Evolutionary conservation across 2,113 vertebrate species (phyloP).

Genomic region (Notiomystis cincta): DNA sequence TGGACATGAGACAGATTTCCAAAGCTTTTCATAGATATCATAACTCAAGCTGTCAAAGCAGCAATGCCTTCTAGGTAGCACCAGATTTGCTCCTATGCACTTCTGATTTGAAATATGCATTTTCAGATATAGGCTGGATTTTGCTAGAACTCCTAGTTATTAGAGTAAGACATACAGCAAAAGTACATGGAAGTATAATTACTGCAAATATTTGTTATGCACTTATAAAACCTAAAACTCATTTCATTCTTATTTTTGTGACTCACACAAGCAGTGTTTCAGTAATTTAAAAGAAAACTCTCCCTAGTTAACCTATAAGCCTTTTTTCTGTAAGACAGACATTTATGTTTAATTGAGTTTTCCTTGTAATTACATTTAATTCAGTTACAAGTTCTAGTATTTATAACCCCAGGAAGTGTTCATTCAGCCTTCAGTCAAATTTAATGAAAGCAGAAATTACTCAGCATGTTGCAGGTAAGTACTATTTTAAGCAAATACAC

Average conservation of each 20-base stretch:
- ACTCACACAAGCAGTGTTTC: background rate
- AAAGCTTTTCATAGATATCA: background rate
- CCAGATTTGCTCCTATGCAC: background rate
- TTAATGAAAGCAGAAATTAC: slow-evolving; percentile 21
- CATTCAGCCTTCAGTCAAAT: background rate
- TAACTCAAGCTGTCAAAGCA: background rate
- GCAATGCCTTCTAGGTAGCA: background rate
- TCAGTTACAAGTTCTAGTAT: background rate
- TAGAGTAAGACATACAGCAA: background rate
- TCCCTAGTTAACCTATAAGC: background rate
- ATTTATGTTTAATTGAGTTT: background rate
- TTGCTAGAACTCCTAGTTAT: background rate
- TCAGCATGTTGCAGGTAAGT: background rate
- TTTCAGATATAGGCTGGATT: background rate
- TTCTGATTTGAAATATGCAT: background rate
- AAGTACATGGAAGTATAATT: background rate
- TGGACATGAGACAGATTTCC: background rate
- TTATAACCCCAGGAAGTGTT: background rate
- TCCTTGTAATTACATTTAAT: slow-evolving; percentile 18
- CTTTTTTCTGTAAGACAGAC: background rate
- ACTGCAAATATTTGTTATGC: background rate
- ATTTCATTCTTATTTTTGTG: background rate
- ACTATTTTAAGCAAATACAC: background rate
- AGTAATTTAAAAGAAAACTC: background rate
- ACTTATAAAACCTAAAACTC: background rate